Base-by-base conservation (phyloP, 2,888 invertebrate genomes). In the Agrotis exclamationis region DNA sequence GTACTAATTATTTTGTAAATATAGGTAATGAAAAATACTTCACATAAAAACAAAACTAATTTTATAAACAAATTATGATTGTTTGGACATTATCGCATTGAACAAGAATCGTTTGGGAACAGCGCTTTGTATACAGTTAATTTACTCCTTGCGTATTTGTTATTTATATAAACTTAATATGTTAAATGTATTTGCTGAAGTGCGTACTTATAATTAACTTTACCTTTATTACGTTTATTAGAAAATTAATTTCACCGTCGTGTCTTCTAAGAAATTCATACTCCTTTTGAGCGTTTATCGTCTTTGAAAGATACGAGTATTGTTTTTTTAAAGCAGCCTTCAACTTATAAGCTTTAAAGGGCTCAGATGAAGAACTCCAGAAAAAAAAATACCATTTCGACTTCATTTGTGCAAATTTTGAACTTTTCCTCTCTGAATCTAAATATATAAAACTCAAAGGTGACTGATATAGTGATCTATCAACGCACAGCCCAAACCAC, bases 161-260 rank as follows among this genome's bases (percentile, higher is more conserved):
- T 80, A 71, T 70, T 67, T 67, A 76, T 59, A 67, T 80, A 50
- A 71, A 76, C 18, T 65, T 58, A 33, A 33, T 53, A 71, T 22
- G 62, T 63, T 59, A 51, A 65, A 72, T 53, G 58, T 67, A 68
- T 81, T 79, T 81, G 28, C 64, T 64, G 48, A 67, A 64, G 63
- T 45, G n/a, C n/a, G 39, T 71, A 53, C 2, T 65, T 70, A 22
- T 24, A 65, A 77, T 71, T 65, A 72, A 59, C 47, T 53, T 70
- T 57, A 68, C 48, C 65, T 60, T 75, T 39, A 70, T 64, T 67
- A 60, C 33, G 58, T 66, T 66, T 60, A 33, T 45, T 28, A 50
- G 45, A 39, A 24, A 66, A 39, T 47, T 51, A 54, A 67, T 62
- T 70, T 71, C n/a, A 44, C 11, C 2, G 39, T 57, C 58, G 22